phyloP scores from a whole-genome alignment of 1,140 invertebrate species.

The Lordiphosa mommai region DNA sequence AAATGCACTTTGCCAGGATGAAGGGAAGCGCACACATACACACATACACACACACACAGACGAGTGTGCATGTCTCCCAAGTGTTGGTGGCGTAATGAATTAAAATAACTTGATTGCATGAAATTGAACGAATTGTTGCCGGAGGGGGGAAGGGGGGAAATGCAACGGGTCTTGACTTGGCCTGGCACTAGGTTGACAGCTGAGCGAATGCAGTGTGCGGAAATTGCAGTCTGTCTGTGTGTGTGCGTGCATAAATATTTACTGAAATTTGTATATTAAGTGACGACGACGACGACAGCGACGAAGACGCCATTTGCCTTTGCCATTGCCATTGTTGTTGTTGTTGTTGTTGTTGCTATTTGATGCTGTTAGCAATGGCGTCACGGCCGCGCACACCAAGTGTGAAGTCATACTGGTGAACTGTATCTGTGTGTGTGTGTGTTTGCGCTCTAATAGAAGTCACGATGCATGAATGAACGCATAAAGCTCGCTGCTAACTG shows the following conservation, averaged over 20 bases:
- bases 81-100: constrained; percentile 76
- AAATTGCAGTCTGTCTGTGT: constrained; percentile 30
- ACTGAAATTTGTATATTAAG: constrained; percentile 77
- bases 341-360: constrained; percentile 30
- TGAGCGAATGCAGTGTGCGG: constrained; percentile 21
- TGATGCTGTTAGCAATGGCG: constrained; percentile 48
- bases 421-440: neutral
- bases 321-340: constrained; percentile 25
- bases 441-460: constrained; percentile 47
- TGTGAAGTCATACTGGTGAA: constrained; percentile 23
- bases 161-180: constrained; percentile 16
- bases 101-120: constrained; percentile 78
- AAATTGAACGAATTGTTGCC: constrained; percentile 76
- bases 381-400: constrained; percentile 34
- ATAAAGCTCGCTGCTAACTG: constrained; percentile 44
- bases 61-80: constrained; percentile 56
- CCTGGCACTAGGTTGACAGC: neutral
- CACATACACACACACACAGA: neutral
- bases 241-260: constrained; percentile 59
- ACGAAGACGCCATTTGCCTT: constrained; percentile 35
- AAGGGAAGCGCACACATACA: neutral
- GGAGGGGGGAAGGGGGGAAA: neutral
- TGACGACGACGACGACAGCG: constrained; percentile 56
- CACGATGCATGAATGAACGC: constrained; percentile 59
- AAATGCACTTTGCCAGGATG: no score